Base-by-base conservation (phyloP, 2,888 invertebrate genomes). In the Selenia dentaria region DNA sequence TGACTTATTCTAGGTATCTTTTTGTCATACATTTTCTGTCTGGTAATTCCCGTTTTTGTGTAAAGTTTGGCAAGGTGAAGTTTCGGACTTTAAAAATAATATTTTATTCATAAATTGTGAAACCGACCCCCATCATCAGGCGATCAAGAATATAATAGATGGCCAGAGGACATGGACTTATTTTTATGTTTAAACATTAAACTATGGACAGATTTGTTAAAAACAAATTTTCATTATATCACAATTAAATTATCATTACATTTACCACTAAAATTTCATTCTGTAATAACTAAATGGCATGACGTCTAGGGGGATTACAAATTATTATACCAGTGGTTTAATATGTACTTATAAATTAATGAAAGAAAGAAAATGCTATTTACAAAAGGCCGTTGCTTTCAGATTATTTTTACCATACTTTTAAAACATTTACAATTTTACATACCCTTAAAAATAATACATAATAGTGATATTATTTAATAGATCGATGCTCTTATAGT, bases 381-480 rank as follows among this genome's bases (percentile, higher is more conserved):
- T 90, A 90, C 89, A 90, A 62, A 73, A 82, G 84, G 85, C 85
- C 79, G 71, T 73, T 63, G 16, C 4, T 54, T 65, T 65, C 60
- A 57, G 65, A 67, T 56, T 57, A 64, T 70, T 74, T 62, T 70
- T 69, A 68, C 67, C 61, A 67, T 62, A 65, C 59, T 53, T 70
- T 75, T 74, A 61, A 67, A 50, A 79, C 81, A 85, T 81, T 79
- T 85, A 82, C 77, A 87, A 81, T 86, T 71, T 79, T 75, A 78
- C 80, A 82, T 68, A 65, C 41, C 42, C 51, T 52, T 56, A 56
- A 49, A 52, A 55, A 51, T 47, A 51, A 53, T 53, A 52, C 56
- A 52, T 56, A 48, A 54, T 56, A 54, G 41, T 58, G 58, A 58
- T 58, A 58, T 55, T 51, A 51, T 51, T 56, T 52, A 45, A 54